These are phyloP conservation scores for Baccha elongata DNA, from an alignment of 2,888 invertebrate species.

Conservation along the genomic window DNA sequence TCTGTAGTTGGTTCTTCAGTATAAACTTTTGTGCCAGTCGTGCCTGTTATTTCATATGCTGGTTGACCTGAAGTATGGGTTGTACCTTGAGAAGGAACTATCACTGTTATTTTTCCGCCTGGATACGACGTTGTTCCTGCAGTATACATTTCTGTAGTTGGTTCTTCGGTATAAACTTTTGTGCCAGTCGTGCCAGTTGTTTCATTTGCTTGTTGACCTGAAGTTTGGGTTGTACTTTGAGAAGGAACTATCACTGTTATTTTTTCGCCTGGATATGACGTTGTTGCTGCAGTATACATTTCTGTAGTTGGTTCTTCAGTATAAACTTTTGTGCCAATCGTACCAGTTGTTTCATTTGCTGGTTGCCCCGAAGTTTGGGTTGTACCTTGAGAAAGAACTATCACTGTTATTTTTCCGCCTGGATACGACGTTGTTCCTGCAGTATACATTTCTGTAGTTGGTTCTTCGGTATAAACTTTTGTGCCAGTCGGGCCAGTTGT, in stretches of 20 bases:
- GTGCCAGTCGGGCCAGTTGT: no score
- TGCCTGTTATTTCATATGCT: no score
- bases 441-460: neutral
- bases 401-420: neutral
- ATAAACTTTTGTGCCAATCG: no score
- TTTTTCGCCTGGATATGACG: neutral
- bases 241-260: neutral
- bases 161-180: neutral
- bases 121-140: slow-evolving; percentile 4
- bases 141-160: neutral
- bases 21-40: no score
- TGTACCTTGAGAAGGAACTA: neutral
- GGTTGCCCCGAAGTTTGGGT: neutral
- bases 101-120: neutral
- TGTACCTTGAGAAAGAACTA: neutral
- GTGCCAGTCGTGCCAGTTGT: no score
- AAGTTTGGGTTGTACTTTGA: neutral
- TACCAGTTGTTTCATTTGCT: no score
- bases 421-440: slow-evolving; percentile 4
- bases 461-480: neutral
- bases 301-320: neutral
- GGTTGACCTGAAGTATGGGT: neutral
- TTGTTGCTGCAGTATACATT: neutral
- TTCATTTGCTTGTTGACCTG: neutral
- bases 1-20: neutral